Evolutionary conservation across 2,888 invertebrate species (phyloP).

Genomic region (Pseudococcus jackbeardsleyi): DNA sequence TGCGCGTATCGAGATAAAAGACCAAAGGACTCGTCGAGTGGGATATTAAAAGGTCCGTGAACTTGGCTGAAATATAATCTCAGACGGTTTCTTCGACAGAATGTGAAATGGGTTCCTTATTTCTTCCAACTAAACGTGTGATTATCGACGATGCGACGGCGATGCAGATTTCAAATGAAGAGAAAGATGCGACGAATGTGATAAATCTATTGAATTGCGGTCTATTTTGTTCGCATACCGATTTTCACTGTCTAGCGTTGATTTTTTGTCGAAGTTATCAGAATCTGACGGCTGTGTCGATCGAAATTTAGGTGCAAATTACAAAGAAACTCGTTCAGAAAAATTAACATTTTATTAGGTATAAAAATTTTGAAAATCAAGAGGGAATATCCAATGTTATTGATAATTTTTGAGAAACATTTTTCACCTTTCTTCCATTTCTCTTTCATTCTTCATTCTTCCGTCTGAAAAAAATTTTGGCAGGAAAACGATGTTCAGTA

Average conservation of each 20-base stretch:
- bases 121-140: not conserved
- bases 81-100: not conserved
- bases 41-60: slow-evolving; percentile 31
- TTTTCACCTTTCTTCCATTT: too few relatives aligned
- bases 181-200: not conserved
- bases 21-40: slow-evolving; percentile 2
- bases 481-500: too few relatives aligned
- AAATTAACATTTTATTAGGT: too few relatives aligned
- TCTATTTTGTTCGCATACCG: not conserved
- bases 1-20: not conserved
- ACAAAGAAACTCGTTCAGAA: too few relatives aligned
- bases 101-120: not conserved
- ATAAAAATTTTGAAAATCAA: too few relatives aligned
- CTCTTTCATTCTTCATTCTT: too few relatives aligned
- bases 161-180: not conserved
- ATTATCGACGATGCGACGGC: not conserved
- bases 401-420: too few relatives aligned
- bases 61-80: slow-evolving; percentile 23
- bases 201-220: not conserved
- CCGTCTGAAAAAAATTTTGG: too few relatives aligned
- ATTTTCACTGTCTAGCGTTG: not conserved
- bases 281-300: too few relatives aligned
- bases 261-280: too few relatives aligned
- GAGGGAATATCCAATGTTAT: too few relatives aligned
- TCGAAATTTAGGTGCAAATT: too few relatives aligned